Evolutionary conservation across 2,797 vertebrate species (phyloP).

Genomic region (Fistularia commersonii): DNA sequence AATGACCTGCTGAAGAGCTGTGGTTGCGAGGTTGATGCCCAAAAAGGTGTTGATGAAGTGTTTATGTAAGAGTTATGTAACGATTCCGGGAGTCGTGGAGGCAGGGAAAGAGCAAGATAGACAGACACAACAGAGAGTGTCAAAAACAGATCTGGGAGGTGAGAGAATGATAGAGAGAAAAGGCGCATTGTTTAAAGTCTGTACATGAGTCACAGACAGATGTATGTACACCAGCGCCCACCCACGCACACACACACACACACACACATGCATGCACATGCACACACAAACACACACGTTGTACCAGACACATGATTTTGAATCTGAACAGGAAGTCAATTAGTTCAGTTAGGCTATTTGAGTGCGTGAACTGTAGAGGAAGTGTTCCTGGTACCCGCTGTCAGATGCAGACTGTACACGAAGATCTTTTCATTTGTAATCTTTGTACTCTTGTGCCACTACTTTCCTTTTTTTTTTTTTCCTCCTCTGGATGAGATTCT

Average conservation of each 20-base stretch:
- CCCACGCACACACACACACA: slow-evolving; percentile 27
- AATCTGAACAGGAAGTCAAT: slow-evolving; percentile 26
- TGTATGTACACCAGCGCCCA: slow-evolving; percentile 8
- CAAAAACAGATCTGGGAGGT: slow-evolving; percentile 26
- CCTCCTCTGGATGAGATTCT: slow-evolving; percentile 43
- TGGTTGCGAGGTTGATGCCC: slow-evolving; percentile 36
- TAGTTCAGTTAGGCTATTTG: slow-evolving; percentile 13
- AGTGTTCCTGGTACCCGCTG: slow-evolving; percentile 39
- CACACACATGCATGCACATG: slow-evolving; percentile 31
- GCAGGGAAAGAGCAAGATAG: slow-evolving; percentile 45
- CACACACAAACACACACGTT: slow-evolving; percentile 30
- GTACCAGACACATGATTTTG: slow-evolving; percentile 32
- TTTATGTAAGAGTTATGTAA: slow-evolving; percentile 74
- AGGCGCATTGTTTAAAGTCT: slow-evolving; percentile 47
- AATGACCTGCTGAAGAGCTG: slow-evolving; percentile 46
- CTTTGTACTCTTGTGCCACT: slow-evolving; percentile 56
- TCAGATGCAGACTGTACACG: slow-evolving; percentile 40
- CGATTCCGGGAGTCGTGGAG: slow-evolving; percentile 63
- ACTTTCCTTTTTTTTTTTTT: slow-evolving; percentile 18
- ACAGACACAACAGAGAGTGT: slow-evolving; percentile 35
- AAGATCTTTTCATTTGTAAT: slow-evolving; percentile 42
- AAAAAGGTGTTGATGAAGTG: slow-evolving; percentile 54
- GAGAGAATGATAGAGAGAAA: no score
- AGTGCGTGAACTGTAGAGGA: slow-evolving; percentile 27
- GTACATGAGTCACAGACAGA: slow-evolving; percentile 53